These are phyloP conservation scores for Fragum sueziense DNA, from an alignment of 2,888 invertebrate species.

Conservation along the genomic window DNA sequence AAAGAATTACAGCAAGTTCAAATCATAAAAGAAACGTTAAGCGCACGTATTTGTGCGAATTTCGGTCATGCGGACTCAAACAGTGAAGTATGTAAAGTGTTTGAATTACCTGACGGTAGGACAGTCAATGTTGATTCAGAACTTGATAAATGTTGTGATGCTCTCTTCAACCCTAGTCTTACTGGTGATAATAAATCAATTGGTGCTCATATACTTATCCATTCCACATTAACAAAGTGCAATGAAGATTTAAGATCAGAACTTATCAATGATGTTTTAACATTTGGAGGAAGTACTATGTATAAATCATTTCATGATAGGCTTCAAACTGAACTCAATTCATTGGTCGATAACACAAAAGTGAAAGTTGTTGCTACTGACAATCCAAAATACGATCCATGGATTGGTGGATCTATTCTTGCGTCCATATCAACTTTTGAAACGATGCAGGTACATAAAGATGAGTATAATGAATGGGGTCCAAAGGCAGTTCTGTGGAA, in stretches of 20 bases:
- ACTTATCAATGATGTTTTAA: constrained; percentile 84
- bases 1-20: neutral
- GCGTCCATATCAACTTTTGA: constrained; percentile 7
- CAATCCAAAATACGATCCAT: neutral
- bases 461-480: constrained; percentile 8
- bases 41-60: no score
- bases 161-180: constrained; percentile 67
- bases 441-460: neutral
- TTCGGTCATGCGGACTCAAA: no score
- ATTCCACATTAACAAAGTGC: constrained; percentile 76
- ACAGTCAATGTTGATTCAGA: constrained; percentile 77
- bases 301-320: constrained; percentile 89
- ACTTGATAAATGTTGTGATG: constrained; percentile 68
- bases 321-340: constrained; percentile 17
- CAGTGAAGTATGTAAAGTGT: neutral
- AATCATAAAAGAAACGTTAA: neutral
- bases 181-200: constrained; percentile 64
- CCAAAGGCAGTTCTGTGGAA: neutral
- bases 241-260: constrained; percentile 78
- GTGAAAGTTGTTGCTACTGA: constrained; percentile 20
- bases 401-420: constrained; percentile 4
- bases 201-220: constrained; percentile 76
- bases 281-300: constrained; percentile 97
- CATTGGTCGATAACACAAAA: constrained; percentile 5
- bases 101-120: constrained; percentile 74